Evolutionary conservation across 2,113 vertebrate species (phyloP), one percentile per base, ranked within the genome.

Genomic region (Trochalopteron elliotii): DNA sequence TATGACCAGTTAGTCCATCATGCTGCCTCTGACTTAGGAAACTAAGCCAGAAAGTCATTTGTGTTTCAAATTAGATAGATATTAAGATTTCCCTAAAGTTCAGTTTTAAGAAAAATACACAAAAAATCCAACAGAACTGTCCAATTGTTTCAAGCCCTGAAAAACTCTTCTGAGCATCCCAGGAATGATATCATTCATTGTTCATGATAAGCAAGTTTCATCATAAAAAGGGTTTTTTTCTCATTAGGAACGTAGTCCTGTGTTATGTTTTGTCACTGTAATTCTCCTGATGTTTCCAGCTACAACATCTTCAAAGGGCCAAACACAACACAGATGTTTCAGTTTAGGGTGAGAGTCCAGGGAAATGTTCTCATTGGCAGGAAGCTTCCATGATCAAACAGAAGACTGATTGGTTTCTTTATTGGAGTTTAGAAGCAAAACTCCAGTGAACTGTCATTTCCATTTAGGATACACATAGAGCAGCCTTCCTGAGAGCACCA

Each of bases 271-370:
- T 95, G 59, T 92, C 89, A 93, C 77, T 91, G 77, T 20, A 69
- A n/a, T 91, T 94, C 50, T 94, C 76, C 72, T 88, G 44, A 72
- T 67, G 40, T 93, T 95, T 92, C 60, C 45, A 94, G 87, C 57
- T 91, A 89, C 50, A 92, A 33, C 60, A 67, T 90, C 67, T 96
- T 95, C 81, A 94, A 92, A 93, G 47, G 60, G 74, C 87, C 90
- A 96, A 96, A 92, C 50, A 95, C 25, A 96, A 93, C 87, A 93
- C 91, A 96, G 94, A 93, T 94, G 87, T 71, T 80, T 84, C 40
- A 31, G 12, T 70, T 86, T 71, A 86, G 86, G 25, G 44, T 47
- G 25, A 88, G 55, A 93, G 49, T 27, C 67, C 27, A 77, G 61
- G 83, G 83, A 82, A 78, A 91, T 84, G 37, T 94, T 89, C 76